A percentile compares a stretch with the other conserved stretches of the same genome.
phyloP scores from a whole-genome alignment of 35 echinoderm and acorn worm species.

The Acanthaster planci region DNA sequence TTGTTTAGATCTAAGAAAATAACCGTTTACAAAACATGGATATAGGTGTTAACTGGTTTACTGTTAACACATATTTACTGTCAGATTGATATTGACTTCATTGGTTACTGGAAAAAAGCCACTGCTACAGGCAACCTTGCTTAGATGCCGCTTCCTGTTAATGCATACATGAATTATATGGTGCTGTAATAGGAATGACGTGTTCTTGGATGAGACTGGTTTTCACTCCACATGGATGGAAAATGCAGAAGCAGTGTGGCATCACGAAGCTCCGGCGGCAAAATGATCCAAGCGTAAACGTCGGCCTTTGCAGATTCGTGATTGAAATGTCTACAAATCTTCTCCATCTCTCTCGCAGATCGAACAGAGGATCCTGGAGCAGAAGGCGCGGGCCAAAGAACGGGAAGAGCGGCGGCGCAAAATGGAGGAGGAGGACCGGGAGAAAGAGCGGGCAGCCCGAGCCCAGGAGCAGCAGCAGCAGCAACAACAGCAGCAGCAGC shows the following conservation, averaged over 20 bases:
- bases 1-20: no score
- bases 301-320: no score
- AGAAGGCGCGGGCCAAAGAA: not conserved
- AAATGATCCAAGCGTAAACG: not conserved
- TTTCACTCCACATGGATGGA: no score
- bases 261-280: not conserved
- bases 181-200: not conserved
- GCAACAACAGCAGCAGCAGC: not conserved
- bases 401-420: conserved; percentile 33
- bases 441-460: conserved; percentile 8
- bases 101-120: no score
- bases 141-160: no score
- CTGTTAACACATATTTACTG: no score
- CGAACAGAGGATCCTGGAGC: conserved; percentile 21
- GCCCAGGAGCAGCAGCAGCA: not conserved
- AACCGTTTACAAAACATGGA: no score
- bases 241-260: not conserved
- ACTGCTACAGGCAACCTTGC: no score
- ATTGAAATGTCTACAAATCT: not conserved
- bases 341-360: not conserved
- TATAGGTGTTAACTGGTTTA: no score
- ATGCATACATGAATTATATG: no score
- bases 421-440: conserved; percentile 28
- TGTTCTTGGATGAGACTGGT: accelerated
- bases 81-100: no score